phyloP scores from a whole-genome alignment of 2,113 vertebrate genomes.

The Setophaga petechia region DNA sequence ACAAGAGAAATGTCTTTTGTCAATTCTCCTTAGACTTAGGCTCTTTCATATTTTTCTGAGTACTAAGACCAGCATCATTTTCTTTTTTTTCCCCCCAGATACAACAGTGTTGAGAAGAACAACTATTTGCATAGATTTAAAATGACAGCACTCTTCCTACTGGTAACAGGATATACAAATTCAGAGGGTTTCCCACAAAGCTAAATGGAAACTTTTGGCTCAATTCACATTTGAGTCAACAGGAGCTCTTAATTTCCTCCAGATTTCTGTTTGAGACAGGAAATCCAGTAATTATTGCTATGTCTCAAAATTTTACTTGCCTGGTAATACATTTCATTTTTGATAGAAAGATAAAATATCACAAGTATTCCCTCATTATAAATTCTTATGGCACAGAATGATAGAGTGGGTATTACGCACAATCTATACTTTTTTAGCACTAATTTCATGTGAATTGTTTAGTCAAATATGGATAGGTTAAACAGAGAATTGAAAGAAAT shows the following conservation, averaged over 20 bases:
- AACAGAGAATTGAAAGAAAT: background rate
- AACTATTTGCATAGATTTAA: slow-evolving; percentile 5
- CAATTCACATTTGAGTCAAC: background rate
- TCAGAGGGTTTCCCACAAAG: background rate
- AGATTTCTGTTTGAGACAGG: background rate
- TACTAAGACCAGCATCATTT: background rate
- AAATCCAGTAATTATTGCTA: background rate
- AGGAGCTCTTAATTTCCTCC: background rate
- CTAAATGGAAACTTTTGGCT: background rate
- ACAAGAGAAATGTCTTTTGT: background rate
- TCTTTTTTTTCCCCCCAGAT: background rate
- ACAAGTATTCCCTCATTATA: background rate
- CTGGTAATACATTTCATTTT: background rate
- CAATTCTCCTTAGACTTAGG: background rate
- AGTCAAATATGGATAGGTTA: background rate
- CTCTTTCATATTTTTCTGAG: background rate
- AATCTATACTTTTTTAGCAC: background rate
- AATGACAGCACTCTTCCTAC: background rate
- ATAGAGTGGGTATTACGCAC: background rate
- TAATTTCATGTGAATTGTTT: background rate
- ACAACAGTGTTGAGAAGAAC: background rate
- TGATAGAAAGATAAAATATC: background rate
- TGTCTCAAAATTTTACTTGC: slow-evolving; percentile 4
- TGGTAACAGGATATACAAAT: slow-evolving; percentile 7
- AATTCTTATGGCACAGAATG: background rate